Evolutionary conservation across 2,888 invertebrate species (phyloP).

Genomic region (Acrobasis repandana): DNA sequence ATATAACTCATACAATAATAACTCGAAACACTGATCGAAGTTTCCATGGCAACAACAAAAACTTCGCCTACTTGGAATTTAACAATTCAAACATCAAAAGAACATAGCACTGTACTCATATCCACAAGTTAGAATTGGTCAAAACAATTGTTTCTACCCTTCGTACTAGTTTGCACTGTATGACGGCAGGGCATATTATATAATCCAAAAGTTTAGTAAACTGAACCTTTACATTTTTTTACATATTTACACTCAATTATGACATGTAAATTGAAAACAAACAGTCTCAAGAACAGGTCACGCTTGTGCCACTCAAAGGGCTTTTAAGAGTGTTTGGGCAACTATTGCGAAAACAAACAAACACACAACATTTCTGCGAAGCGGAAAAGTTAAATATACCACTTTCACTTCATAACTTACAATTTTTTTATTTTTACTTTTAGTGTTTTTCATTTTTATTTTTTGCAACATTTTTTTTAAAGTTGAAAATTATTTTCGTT

Average conservation of each 20-base stretch:
- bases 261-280: constrained; percentile 8
- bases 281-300: constrained; percentile 8
- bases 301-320: constrained; percentile 14
- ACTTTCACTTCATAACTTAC: constrained; percentile 33
- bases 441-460: not conserved
- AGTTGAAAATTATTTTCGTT: no score
- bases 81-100: no score
- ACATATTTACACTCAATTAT: not conserved
- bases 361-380: constrained; percentile 16
- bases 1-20: no score
- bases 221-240: not conserved
- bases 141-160: not conserved
- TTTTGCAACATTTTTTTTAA: not conserved
- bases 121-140: no score
- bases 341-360: constrained; percentile 23
- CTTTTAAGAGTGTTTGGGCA: constrained; percentile 19
- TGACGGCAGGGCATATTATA: no score
- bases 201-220: no score
- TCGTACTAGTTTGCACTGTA: no score
- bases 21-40: no score
- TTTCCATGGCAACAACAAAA: no score
- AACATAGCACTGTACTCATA: no score
- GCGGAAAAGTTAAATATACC: constrained; percentile 36
- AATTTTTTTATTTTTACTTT: constrained; percentile 10
- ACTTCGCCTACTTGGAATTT: no score